Evolutionary conservation across 30 jellyfish, hydroid and myxozoan species (phyloP).

Genomic region (Nemopilema nomurai): DNA sequence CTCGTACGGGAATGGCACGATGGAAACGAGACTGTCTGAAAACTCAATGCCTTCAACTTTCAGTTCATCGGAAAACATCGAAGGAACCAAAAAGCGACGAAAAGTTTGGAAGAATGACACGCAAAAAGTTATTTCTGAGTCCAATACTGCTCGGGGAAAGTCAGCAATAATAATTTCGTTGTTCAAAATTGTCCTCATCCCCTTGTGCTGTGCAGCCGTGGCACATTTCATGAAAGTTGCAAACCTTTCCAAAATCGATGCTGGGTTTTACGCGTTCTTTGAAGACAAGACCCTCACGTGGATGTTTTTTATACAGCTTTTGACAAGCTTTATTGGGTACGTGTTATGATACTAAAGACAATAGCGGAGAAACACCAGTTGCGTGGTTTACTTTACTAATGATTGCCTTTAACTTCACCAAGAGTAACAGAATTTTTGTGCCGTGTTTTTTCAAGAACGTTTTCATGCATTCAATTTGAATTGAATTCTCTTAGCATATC

Average conservation of each 20-base stretch:
- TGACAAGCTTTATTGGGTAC: constrained; percentile 82
- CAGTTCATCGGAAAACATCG: constrained; percentile 3
- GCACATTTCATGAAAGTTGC: constrained; percentile 85
- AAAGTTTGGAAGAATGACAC: constrained; percentile 70
- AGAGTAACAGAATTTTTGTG: too few relatives aligned
- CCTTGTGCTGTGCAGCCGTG: constrained; percentile 70
- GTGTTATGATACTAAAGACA: background rate
- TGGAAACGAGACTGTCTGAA: constrained; percentile 13
- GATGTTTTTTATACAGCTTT: constrained; percentile 80
- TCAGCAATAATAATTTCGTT: constrained; percentile 78
- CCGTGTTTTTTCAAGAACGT: too few relatives aligned
- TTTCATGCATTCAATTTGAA: too few relatives aligned
- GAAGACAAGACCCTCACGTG: constrained; percentile 51
- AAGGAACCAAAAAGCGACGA: constrained; percentile 29
- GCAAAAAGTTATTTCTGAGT: constrained; percentile 71
- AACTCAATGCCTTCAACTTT: constrained; percentile 3
- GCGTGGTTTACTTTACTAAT: background rate
- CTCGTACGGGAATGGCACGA: constrained; percentile 11
- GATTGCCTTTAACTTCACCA: too few relatives aligned
- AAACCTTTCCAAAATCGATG: constrained; percentile 34
- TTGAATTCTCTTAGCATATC: too few relatives aligned
- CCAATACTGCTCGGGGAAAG: constrained; percentile 91
- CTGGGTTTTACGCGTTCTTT: constrained; percentile 54
- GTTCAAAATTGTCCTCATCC: constrained; percentile 71
- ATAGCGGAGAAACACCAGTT: background rate